Percentiles rank a stretch among this genome's conserved stretches.
These are phyloP conservation scores for Ursus arctos DNA, from an alignment of 2,113 vertebrate genomes.

Conservation along the genomic window DNA sequence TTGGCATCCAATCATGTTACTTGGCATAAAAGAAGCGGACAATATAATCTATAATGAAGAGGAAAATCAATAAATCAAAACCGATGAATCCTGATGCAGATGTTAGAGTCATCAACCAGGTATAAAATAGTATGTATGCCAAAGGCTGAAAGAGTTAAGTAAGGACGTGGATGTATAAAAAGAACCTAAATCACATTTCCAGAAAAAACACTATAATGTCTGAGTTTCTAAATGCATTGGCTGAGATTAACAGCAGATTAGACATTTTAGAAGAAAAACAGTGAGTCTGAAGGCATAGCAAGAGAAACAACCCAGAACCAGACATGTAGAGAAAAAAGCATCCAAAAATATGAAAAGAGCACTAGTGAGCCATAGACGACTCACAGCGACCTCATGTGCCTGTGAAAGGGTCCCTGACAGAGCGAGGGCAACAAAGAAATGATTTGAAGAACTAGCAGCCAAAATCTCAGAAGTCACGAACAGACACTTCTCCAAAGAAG, in stretches of 20 bases:
- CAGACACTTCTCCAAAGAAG: not conserved
- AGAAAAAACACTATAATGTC: not conserved
- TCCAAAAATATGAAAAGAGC: not conserved
- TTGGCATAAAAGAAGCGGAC: not conserved
- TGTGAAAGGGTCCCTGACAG: not conserved
- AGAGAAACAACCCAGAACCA: not conserved
- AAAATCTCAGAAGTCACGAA: not conserved
- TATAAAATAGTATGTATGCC: not conserved
- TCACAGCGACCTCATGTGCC: accelerated
- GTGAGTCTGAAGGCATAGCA: not conserved
- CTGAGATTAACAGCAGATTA: not conserved
- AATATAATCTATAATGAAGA: not conserved
- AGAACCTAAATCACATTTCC: not conserved
- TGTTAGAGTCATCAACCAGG: not conserved
- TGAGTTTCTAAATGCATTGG: not conserved
- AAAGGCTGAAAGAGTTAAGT: not conserved
- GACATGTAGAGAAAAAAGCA: too few relatives aligned
- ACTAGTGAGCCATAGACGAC: accelerated
- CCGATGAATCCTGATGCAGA: too few relatives aligned
- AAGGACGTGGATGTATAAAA: not conserved
- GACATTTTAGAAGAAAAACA: not conserved
- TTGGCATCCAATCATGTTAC: not conserved
- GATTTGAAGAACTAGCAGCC: not conserved
- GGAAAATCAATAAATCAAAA: not conserved
- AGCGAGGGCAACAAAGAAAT: not conserved